Evolutionary conservation across 2,888 invertebrate genomes (phyloP), one percentile per base, ranked within the genome.

Genomic region (Rhabditophanes sp.): DNA sequence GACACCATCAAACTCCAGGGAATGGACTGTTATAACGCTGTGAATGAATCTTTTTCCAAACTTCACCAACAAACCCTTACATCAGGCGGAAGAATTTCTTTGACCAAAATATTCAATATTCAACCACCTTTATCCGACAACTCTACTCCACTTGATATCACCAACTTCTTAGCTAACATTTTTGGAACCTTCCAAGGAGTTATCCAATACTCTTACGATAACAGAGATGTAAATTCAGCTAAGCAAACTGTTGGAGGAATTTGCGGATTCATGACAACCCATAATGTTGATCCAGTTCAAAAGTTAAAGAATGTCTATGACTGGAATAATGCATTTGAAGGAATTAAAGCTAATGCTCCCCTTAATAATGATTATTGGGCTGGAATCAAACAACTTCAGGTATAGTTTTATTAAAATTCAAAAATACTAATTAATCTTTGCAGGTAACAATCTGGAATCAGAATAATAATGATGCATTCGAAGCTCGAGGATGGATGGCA

Each of bases 161-260:
- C 40, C 19, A 55, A 56, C 31, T 50, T 55, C 25, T 46, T 55
- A 21, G 50, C 43, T 1, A 53, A 48, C 30, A 17, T 56, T 8
- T 55, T 46, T 39, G 42, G 44, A 26, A 38, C 39, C 11, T 53
- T 45, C 35, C 56, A 56, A 39, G 54, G 53, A 31, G 55, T 55
- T 46, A 50, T 50, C n/a, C 56, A 56, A 25, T 56, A 56, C 33
- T 55, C 56, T 3, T 56, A 51, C 25, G 56, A 56, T 32, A 52
- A 50, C 35, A 41, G 43, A 42, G 56, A 18, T 17, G 26, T 17
- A 11, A 26, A 16, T 4, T 17, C 16, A n/a, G 26, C 16, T 17
- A 26, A 26, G 15, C 26, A 26, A n/a, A 26, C 26, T 9, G 26
- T 26, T 2, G 11, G 8, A 2, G 15, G 9, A n/a, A 18, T 26